Evolutionary conservation across 2,113 vertebrate genomes (phyloP), one percentile per base, ranked within the genome.

Genomic region (Poeciliopsis occidentalis): DNA sequence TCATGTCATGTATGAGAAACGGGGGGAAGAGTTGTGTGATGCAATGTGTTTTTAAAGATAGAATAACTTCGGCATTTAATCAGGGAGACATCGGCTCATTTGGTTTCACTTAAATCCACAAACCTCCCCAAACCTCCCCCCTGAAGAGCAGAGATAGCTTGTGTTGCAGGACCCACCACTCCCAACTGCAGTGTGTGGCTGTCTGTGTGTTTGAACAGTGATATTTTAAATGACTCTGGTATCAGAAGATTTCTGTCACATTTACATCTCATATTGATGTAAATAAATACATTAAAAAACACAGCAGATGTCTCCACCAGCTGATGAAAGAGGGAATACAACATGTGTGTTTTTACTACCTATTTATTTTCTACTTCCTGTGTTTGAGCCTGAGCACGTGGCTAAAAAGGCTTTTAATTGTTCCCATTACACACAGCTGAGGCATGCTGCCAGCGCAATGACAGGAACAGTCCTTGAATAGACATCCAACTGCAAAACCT

Each of bases 361-460:
- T 75, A 70, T 83, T 78, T 75, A 82, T 87, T 87, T 89, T 90
- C 86, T 84, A 74, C 80, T 84, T 71, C 73, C 76, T 81, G 67
- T 37, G 75, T 74, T 41, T 85, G 83, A 89, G 87, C 82, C 69
- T 29, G 54, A 84, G 78, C 76, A 84, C 73, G 73, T 57, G 69
- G 88, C 81, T 92, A 92, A 89, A 89, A 91, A 92, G 69, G 83
- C 80, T 86, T 81, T 89, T 82, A 66, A 95, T 91, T 90, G 91
- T 94, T 96, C 93, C 95, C 93, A 96, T 94, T 57, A 57, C 93
- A 85, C 84, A 81, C 82, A 75, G 90, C 83, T 85, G 86, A 60
- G 3, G 89, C 91, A 80, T 4, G n/a, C 87, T 89, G 89, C 79
- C 86, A 75, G 89, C 82, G 90, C 72, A 71, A 85, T 87, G 88